A percentile compares a stretch with the other conserved stretches of the same genome.
phyloP scores from a whole-genome alignment of 2,888 invertebrate species.

The Harpalus rubripes region DNA sequence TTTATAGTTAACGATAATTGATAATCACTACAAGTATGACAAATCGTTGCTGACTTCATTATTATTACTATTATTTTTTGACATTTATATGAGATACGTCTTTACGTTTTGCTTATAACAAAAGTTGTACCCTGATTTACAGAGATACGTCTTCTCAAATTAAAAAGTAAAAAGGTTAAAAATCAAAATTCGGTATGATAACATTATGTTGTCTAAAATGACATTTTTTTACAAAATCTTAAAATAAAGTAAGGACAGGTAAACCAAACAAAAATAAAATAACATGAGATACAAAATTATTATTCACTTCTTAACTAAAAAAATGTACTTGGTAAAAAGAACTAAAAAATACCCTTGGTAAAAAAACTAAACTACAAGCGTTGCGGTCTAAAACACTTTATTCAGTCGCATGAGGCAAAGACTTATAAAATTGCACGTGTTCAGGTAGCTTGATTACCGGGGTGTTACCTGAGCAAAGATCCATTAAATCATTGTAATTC shows the following conservation, averaged over 20 bases:
- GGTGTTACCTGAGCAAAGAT: constrained; percentile 19
- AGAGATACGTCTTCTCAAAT: constrained; percentile 14
- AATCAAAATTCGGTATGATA: constrained; percentile 19
- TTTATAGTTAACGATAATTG: constrained; percentile 16
- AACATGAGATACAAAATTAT: constrained; percentile 17
- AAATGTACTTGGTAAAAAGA: constrained; percentile 15
- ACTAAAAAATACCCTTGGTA: constrained; percentile 9
- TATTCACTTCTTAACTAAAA: constrained; percentile 18
- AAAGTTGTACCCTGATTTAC: constrained; percentile 22
- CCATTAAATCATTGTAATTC: constrained; percentile 13
- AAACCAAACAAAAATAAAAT: constrained; percentile 19
- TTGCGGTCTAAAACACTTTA: constrained; percentile 1
- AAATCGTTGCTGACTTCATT: constrained; percentile 17
- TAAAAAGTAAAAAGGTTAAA: constrained; percentile 5
- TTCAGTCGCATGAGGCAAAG: constrained; percentile 15
- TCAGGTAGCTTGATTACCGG: constrained; percentile 4
- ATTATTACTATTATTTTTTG: constrained; percentile 19
- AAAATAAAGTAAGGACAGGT: constrained; percentile 14
- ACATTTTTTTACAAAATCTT: constrained; percentile 22
- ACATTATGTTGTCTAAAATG: constrained; percentile 3
- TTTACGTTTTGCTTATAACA: constrained; percentile 19
- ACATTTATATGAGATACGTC: constrained; percentile 22
- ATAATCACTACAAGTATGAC: constrained; percentile 1
- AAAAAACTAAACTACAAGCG: constrained; percentile 2
- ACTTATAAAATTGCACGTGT: constrained; percentile 6